Conservation (phyloP, 2,113 vertebrate species). For the Columbina picui region DNA sequence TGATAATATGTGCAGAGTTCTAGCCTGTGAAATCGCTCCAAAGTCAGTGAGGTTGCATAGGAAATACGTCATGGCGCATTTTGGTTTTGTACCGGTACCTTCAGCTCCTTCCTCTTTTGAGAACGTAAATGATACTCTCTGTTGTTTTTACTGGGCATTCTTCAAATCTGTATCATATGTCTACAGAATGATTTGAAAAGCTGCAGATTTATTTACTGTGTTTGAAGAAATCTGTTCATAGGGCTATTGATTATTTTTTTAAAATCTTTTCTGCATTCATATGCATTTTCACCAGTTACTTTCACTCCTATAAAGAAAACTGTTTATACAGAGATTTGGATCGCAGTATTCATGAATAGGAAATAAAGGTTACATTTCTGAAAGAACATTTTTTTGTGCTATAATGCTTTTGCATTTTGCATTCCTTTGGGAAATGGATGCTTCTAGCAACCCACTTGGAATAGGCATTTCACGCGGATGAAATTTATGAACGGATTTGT, state of each 20-base stretch:
- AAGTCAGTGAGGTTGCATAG: not conserved
- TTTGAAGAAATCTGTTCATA: conserved; percentile 11
- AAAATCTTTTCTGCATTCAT: not conserved
- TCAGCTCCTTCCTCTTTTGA: not conserved
- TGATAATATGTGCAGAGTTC: not conserved
- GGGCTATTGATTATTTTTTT: not conserved
- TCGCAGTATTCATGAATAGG: conserved; percentile 15
- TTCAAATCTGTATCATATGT: not conserved
- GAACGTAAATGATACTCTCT: not conserved
- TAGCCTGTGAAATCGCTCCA: not conserved
- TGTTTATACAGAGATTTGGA: conserved; percentile 16
- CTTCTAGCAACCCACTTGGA: not conserved
- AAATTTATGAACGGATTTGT: not conserved
- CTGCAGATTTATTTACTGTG: conserved; percentile 22
- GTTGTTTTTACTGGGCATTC: not conserved
- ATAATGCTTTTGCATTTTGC: not conserved
- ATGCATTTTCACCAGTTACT: conserved; percentile 19
- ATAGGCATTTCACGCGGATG: not conserved
- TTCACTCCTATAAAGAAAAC: conserved; percentile 10
- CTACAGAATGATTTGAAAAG: conserved; percentile 33
- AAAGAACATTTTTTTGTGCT: not conserved
- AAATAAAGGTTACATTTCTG: conserved; percentile 32
- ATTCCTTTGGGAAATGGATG: not conserved
- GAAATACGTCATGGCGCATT: not conserved
- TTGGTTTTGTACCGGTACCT: not conserved